Conservation (phyloP, 2,888 invertebrate species). For the Diplolepis rosae region DNA sequence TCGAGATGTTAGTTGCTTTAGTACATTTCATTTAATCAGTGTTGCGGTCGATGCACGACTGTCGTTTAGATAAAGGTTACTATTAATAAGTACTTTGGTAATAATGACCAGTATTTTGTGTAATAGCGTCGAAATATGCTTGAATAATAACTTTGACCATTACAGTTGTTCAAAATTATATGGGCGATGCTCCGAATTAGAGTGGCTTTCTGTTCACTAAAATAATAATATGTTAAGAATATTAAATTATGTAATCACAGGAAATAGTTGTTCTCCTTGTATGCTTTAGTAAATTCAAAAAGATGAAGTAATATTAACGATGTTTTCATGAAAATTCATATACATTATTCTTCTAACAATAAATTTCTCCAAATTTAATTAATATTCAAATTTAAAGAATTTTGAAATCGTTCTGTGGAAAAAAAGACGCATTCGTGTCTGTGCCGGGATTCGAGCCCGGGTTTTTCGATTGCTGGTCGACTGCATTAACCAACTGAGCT, state of each 20-base stretch:
- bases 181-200: slow-evolving; percentile 11
- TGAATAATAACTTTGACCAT: slow-evolving; percentile 15
- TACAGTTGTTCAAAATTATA: slow-evolving; percentile 10
- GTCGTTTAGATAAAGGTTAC: neutral
- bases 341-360: too few relatives aligned
- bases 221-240: slow-evolving; percentile 8
- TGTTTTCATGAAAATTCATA: too few relatives aligned
- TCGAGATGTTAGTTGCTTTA: neutral
- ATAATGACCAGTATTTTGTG: slow-evolving; percentile 6
- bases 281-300: too few relatives aligned
- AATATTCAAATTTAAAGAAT: too few relatives aligned
- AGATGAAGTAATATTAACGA: too few relatives aligned
- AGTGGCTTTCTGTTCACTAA: slow-evolving; percentile 11
- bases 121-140: slow-evolving; percentile 20
- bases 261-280: too few relatives aligned
- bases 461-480: too few relatives aligned
- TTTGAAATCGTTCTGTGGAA: too few relatives aligned
- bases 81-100: slow-evolving; percentile 20
- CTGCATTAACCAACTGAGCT: too few relatives aligned
- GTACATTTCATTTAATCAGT: neutral
- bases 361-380: too few relatives aligned
- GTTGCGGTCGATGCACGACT: neutral
- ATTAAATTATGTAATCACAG: neutral
- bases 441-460: too few relatives aligned
- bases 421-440: too few relatives aligned